phyloP scores from a whole-genome alignment of 2,888 invertebrate species.

The Odontocolon sp. region DNA sequence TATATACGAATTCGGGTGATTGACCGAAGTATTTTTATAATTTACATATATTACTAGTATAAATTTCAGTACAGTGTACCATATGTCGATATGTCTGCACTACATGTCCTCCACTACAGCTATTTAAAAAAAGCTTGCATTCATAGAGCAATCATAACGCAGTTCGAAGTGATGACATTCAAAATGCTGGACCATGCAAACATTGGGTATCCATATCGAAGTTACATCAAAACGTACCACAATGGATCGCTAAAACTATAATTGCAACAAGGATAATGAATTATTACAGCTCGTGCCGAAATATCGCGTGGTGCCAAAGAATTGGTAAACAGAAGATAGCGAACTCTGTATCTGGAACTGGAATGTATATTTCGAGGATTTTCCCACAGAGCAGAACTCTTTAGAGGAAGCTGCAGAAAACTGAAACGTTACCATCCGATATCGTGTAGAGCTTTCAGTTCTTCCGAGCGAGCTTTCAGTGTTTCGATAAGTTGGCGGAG shows the following conservation, averaged over 20 bases:
- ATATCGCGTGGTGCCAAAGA: not conserved
- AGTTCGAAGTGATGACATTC: not conserved
- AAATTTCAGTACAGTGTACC: too few species aligned
- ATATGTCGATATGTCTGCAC: too few species aligned
- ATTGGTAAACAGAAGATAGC: not conserved
- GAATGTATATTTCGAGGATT: slow-evolving; percentile 15
- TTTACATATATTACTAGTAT: too few species aligned
- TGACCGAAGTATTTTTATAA: slow-evolving; percentile 7
- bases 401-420: slow-evolving; percentile 33
- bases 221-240: not conserved
- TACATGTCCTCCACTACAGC: too few species aligned
- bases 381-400: slow-evolving; percentile 45
- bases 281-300: not conserved
- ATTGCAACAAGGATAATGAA: not conserved
- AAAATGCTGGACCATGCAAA: not conserved
- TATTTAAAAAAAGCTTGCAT: too few species aligned
- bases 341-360: slow-evolving; percentile 42
- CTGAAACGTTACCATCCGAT: slow-evolving; percentile 28
- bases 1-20: not conserved
- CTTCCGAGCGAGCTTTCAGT: not conserved
- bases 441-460: slow-evolving; percentile 20
- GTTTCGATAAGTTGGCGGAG: slow-evolving; percentile 41
- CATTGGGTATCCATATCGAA: not conserved
- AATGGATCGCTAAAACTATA: too few species aligned
- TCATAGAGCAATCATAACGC: not conserved